Percentiles rank a stretch among this genome's conserved stretches.
phyloP scores from a whole-genome alignment of 2,888 invertebrate genomes.

The Eledona agricola region DNA sequence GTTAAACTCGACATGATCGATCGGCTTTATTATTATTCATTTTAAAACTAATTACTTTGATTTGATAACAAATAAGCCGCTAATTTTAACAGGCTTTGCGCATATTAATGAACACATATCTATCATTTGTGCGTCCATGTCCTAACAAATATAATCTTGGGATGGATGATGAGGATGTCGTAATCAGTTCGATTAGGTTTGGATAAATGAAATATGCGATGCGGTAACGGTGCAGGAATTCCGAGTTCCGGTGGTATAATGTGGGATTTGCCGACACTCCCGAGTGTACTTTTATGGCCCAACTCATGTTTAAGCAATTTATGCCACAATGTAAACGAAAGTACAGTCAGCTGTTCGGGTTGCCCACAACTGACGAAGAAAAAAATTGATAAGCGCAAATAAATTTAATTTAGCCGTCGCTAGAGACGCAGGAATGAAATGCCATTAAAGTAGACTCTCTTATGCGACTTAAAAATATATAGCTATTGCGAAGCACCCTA shows the following conservation, averaged over 20 bases:
- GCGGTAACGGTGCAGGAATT: slow-evolving; percentile 32
- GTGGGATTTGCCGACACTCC: slow-evolving; percentile 57
- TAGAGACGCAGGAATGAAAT: slow-evolving; percentile 52
- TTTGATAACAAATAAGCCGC: slow-evolving; percentile 9
- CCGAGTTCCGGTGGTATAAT: slow-evolving; percentile 41
- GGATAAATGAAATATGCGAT: slow-evolving; percentile 35
- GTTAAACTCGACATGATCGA: slow-evolving; percentile 15
- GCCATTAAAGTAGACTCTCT: slow-evolving; percentile 58
- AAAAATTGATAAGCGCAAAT: slow-evolving; percentile 39
- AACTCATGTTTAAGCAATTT: slow-evolving; percentile 62
- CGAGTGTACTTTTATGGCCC: slow-evolving; percentile 59
- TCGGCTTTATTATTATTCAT: slow-evolving; percentile 12
- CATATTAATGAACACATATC: slow-evolving; percentile 11
- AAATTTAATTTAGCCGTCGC: slow-evolving; percentile 56
- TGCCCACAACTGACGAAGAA: no score
- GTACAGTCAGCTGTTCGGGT: slow-evolving; percentile 57
- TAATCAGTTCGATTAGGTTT: slow-evolving; percentile 31
- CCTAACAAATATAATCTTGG: slow-evolving; percentile 6
- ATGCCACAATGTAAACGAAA: slow-evolving; percentile 60
- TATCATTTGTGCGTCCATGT: not conserved
- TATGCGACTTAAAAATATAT: slow-evolving; percentile 58
- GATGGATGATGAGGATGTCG: not conserved
- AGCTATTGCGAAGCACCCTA: slow-evolving; percentile 53
- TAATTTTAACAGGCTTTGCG: slow-evolving; percentile 3
- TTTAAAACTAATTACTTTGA: slow-evolving; percentile 6